phyloP scores from a whole-genome alignment of 2,797 vertebrate species.

The Oreochromis grahami region DNA sequence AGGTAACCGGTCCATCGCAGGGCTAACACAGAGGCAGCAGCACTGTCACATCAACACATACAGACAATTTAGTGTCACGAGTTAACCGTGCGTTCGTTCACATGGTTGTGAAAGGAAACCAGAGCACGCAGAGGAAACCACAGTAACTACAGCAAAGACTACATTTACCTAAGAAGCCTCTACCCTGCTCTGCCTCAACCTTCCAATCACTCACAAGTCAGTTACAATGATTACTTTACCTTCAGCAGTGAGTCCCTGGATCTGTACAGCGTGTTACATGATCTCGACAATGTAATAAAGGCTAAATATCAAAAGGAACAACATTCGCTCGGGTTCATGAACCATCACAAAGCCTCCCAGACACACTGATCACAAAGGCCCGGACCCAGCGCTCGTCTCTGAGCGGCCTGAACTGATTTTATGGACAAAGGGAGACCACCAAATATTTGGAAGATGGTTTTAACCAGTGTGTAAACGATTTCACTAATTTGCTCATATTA shows the following conservation, averaged over 20 bases:
- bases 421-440: not conserved
- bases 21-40: not conserved
- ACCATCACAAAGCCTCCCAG: not conserved
- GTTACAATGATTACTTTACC: not conserved
- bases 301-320: not conserved
- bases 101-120: not conserved
- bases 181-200: not conserved
- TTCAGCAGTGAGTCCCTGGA: not conserved
- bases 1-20: not conserved
- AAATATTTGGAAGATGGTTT: not conserved
- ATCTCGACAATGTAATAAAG: accelerated
- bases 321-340: not conserved
- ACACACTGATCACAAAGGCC: not conserved
- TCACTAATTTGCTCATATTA: accelerated
- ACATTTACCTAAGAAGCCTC: not conserved
- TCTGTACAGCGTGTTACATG: accelerated
- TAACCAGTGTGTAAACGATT: accelerated
- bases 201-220: not conserved
- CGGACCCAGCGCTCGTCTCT: not conserved
- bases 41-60: not conserved
- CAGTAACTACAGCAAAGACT: not conserved
- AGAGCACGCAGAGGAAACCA: not conserved
- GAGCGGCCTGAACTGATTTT: not conserved
- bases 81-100: accelerated
- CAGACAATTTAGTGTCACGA: not conserved